A percentile compares a stretch with the other conserved stretches of the same genome.
Conservation (phyloP, 1,140 invertebrate genomes). For the Gerris buenoi region DNA sequence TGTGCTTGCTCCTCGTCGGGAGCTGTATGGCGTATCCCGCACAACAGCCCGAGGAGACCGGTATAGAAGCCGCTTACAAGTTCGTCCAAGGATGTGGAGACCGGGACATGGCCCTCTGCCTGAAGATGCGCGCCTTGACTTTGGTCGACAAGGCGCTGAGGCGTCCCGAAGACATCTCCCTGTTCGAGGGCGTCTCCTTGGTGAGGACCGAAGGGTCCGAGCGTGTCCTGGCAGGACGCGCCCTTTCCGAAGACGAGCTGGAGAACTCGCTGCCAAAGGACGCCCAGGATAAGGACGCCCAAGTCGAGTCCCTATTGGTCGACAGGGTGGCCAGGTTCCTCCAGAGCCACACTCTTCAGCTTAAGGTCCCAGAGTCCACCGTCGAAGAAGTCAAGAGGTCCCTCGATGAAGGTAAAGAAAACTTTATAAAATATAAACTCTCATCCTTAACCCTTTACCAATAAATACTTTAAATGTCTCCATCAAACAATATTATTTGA, state of each 20-base stretch:
- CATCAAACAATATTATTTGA: no score
- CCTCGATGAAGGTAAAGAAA: conserved; percentile 41
- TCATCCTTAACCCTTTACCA: no score
- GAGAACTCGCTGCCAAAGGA: conserved; percentile 44
- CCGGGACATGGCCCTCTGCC: conserved; percentile 49
- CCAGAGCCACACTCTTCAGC: conserved; percentile 58
- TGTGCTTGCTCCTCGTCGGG: conserved; percentile 6
- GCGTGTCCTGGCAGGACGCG: conserved; percentile 30
- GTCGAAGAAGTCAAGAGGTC: conserved; percentile 50
- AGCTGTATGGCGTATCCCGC: conserved; percentile 13
- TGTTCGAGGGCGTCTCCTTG: conserved; percentile 52
- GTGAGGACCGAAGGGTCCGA: conserved; percentile 38
- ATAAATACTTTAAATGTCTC: no score
- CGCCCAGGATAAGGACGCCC: conserved; percentile 51
- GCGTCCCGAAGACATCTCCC: conserved; percentile 32
- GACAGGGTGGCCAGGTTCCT: conserved; percentile 58
- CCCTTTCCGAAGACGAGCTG: conserved; percentile 35
- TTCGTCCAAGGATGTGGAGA: conserved; percentile 50
- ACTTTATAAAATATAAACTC: no score
- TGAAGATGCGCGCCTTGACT: conserved; percentile 50
- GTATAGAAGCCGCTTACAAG: conserved; percentile 39
- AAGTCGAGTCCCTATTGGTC: conserved; percentile 54
- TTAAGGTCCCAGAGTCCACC: conserved; percentile 51
- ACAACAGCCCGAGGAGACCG: conserved; percentile 26
- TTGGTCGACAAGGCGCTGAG: conserved; percentile 44